Base-by-base conservation (phyloP, 2,113 vertebrate genomes). In the Chloropsis hardwickii region DNA sequence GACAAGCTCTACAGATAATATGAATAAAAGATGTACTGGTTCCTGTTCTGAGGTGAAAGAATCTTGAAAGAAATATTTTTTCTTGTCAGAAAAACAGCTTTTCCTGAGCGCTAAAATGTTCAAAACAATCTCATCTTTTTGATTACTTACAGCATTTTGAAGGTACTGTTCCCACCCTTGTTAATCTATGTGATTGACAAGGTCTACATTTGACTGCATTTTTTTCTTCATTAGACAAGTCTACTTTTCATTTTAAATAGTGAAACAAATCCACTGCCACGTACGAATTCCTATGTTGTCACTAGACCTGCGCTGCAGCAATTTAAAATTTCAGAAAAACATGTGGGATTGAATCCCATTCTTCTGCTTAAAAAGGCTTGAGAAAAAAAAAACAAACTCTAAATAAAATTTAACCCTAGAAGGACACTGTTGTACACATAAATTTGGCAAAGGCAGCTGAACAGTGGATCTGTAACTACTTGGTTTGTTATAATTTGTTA, bases 171-270 rank as follows among this genome's bases (percentile, higher is more conserved):
- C 87, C 65, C 95, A 91, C 57, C 67, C 91, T 81, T 94, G 91
- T 92, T 97, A 97, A 93, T 94, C 94, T 95, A 69, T 67, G 71
- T 96, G 97, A 97, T 85, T 97, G 97, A 97, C 94, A 94, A 91
- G 85, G 85, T 97, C 95, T 97, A 78, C 92, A 82, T 96, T 92
- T 94, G 94, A 94, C 95, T 95, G 79, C 45, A 57, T 92, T 93
- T 97, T 97, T 97, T 96, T 71, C 92, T 94, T 96, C 88, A 94
- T 97, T 96, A 96, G 92, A 94, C 88, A 95, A 81, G 62, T 94
- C 81, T 90, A 62, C 65, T 95, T 95, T 97, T 94, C 77, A 47
- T 89, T 97, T 95, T 94, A 95, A 97, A 96, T 64, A 92, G 90
- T 91, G 58, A 73, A 93, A 95, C 94, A 97, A 96, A 97, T 96